These are phyloP conservation scores for Cetonia aurata DNA, from an alignment of 2,888 invertebrate genomes.

Conservation along the genomic window DNA sequence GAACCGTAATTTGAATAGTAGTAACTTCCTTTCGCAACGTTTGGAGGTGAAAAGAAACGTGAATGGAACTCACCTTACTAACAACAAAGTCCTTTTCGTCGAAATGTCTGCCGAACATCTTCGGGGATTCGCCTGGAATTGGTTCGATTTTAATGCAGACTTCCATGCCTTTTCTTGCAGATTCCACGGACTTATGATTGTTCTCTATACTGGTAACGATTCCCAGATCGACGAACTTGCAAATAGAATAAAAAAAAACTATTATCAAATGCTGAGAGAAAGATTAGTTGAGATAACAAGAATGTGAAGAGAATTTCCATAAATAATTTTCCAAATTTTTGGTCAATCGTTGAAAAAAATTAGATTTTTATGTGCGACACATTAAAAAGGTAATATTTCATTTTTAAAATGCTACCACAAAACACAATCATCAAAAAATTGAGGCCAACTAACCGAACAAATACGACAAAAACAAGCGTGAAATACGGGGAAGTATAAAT, in stretches of 20 bases:
- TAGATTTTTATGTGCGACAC: too few relatives aligned
- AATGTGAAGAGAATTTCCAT: too few relatives aligned
- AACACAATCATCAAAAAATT: too few relatives aligned
- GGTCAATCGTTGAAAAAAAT: too few relatives aligned
- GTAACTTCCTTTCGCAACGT: too few relatives aligned
- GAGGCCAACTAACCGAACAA: too few relatives aligned
- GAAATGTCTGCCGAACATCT: constrained; percentile 98
- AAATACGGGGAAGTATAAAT: too few relatives aligned
- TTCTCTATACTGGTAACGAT: constrained; percentile 94
- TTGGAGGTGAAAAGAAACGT: too few relatives aligned
- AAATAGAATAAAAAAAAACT: constrained; percentile 58
- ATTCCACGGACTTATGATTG: constrained; percentile 95
- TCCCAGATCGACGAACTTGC: constrained; percentile 93
- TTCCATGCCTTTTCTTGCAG: constrained; percentile 95
- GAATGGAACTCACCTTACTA: constrained; percentile 81
- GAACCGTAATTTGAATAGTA: not conserved
- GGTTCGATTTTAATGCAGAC: constrained; percentile 98
- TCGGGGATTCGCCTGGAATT: constrained; percentile 97
- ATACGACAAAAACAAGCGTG: too few relatives aligned
- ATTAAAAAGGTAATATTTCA: too few relatives aligned
- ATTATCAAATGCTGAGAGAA: not conserved
- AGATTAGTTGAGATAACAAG: constrained; percentile 4
- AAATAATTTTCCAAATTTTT: too few relatives aligned
- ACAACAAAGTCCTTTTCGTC: constrained; percentile 95
- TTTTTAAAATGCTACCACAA: too few relatives aligned